Conservation (phyloP, 2,113 vertebrate genomes). For the Embiotoca jacksoni region DNA sequence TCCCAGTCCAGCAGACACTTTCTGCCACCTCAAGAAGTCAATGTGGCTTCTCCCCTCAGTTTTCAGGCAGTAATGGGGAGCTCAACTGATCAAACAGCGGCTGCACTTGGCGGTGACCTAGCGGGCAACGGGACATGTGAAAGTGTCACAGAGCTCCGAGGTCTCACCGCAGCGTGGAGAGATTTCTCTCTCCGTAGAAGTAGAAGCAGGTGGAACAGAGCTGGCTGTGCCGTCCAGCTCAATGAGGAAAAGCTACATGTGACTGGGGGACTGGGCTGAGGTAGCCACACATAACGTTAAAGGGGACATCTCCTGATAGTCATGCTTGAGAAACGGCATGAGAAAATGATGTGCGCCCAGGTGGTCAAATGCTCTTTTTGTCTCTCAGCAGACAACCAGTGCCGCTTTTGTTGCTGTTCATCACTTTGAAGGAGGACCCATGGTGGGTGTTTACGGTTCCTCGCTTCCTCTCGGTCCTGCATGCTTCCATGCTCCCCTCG, state of each 20-base stretch:
- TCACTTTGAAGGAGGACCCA: constrained; percentile 79
- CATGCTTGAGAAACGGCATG: constrained; percentile 70
- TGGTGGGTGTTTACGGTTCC: constrained; percentile 84
- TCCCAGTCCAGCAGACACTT: constrained; percentile 20
- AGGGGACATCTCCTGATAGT: constrained; percentile 67
- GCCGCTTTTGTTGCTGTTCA: constrained; percentile 79
- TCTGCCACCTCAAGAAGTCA: constrained; percentile 30
- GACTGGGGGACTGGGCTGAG: constrained; percentile 48
- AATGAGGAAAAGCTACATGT: constrained; percentile 19
- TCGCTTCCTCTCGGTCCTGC: constrained; percentile 69
- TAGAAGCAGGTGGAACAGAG: neutral
- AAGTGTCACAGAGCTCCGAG: constrained; percentile 47
- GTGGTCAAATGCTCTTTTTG: constrained; percentile 81
- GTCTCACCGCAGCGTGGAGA: constrained; percentile 8
- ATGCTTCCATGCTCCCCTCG: constrained; percentile 64
- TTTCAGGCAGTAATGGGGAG: constrained; percentile 38
- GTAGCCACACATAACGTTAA: constrained; percentile 63
- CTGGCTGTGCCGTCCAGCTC: neutral
- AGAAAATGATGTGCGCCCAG: constrained; percentile 77
- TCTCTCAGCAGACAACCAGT: constrained; percentile 75
- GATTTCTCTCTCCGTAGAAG: constrained; percentile 3
- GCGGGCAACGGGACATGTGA: constrained; percentile 27
- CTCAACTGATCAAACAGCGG: constrained; percentile 51
- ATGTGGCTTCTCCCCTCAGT: constrained; percentile 24
- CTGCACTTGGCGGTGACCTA: constrained; percentile 25